Percentiles rank a stretch among this genome's conserved stretches.
These are phyloP conservation scores for Corvus moneduloides DNA, from an alignment of 2,113 vertebrate genomes.

Conservation along the genomic window DNA sequence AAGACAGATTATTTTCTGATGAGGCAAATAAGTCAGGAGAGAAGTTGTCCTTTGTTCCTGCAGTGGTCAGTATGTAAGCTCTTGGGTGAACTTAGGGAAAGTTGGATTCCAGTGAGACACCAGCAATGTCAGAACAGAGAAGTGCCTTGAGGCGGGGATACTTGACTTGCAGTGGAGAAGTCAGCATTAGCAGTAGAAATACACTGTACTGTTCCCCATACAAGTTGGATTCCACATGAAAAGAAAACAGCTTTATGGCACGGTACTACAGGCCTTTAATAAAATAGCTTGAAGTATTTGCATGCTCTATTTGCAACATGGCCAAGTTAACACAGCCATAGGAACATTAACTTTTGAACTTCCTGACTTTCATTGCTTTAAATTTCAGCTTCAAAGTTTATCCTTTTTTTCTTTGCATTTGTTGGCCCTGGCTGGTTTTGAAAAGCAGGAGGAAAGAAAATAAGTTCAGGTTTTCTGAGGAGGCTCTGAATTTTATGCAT, in stretches of 20 bases:
- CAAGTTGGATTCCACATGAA: conserved; percentile 9
- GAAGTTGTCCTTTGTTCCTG: background rate
- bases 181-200: background rate
- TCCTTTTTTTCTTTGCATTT: conserved; percentile 41
- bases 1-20: background rate
- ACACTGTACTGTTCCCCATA: background rate
- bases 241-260: conserved; percentile 29
- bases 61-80: background rate
- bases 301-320: conserved; percentile 51
- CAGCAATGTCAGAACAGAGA: background rate
- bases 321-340: conserved; percentile 58
- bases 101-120: background rate
- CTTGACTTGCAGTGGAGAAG: background rate
- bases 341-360: conserved; percentile 67
- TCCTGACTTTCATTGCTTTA: conserved; percentile 62
- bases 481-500: background rate
- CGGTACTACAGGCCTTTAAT: conserved; percentile 18
- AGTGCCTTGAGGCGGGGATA: background rate
- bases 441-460: conserved; percentile 36
- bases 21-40: background rate
- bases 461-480: conserved; percentile 7
- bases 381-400: conserved; percentile 61
- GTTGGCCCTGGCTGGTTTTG: conserved; percentile 45
- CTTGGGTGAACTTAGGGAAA: background rate
- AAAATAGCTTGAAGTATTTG: conserved; percentile 54